These are phyloP conservation scores for Phrynosoma platyrhinos DNA, from an alignment of 2,113 vertebrate genomes.

Conservation along the genomic window DNA sequence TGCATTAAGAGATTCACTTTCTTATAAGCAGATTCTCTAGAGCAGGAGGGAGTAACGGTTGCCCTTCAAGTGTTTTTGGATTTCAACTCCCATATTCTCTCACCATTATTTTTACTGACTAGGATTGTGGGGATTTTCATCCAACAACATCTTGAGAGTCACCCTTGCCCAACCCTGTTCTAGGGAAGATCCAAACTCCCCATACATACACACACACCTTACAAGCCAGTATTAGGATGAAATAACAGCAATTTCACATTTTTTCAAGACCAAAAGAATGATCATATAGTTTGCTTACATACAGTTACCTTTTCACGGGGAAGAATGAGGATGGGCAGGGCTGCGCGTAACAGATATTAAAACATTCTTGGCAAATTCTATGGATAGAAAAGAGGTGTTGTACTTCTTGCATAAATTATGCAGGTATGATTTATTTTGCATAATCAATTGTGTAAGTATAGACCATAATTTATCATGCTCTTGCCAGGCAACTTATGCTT, in stretches of 20 bases:
- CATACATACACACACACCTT: constrained; percentile 43
- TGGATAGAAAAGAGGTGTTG: background rate
- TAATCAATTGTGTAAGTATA: background rate
- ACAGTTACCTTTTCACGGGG: background rate
- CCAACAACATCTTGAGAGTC: background rate
- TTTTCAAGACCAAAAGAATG: constrained; percentile 46
- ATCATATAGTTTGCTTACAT: constrained; percentile 41
- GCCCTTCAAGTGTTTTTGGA: background rate
- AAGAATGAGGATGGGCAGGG: background rate
- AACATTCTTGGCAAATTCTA: background rate
- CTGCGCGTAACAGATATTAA: background rate
- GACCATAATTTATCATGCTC: background rate
- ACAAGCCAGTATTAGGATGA: constrained; percentile 25
- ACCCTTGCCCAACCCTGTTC: background rate
- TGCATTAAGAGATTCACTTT: constrained; percentile 50
- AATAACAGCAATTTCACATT: constrained; percentile 60
- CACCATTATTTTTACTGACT: background rate
- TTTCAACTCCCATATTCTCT: background rate
- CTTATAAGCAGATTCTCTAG: constrained; percentile 57
- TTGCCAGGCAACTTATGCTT: background rate
- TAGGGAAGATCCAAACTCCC: constrained; percentile 6
- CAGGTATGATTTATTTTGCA: background rate
- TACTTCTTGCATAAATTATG: background rate
- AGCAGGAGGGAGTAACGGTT: background rate
- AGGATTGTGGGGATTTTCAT: background rate